phyloP scores from a whole-genome alignment of 1,140 invertebrate genomes.

The Chlorops oryzae region DNA sequence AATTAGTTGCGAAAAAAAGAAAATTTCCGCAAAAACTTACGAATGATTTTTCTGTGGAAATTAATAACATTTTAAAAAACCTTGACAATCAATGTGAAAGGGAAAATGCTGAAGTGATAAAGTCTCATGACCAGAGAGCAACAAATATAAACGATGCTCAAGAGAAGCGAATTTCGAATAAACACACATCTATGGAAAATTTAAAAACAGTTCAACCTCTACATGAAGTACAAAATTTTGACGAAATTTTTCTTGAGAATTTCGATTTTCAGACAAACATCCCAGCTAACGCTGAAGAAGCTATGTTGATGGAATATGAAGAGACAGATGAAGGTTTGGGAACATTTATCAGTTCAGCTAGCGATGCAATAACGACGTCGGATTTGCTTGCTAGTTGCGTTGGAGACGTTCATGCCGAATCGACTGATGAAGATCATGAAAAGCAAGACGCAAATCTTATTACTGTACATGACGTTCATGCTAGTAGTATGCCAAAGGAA shows the following conservation, averaged over 20 bases:
- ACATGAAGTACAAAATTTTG: background rate
- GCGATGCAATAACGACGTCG: no score
- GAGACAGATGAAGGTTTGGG: no score
- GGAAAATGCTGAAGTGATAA: constrained; percentile 38
- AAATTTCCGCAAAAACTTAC: constrained; percentile 6
- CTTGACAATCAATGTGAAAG: constrained; percentile 24
- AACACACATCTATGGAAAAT: background rate
- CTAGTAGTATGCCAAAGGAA: background rate
- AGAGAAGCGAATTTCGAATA: background rate
- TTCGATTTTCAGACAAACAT: background rate
- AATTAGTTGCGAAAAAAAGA: constrained; percentile 20
- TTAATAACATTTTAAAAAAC: background rate
- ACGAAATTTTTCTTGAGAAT: background rate
- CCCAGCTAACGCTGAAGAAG: background rate
- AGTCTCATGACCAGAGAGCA: background rate
- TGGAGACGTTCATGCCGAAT: background rate
- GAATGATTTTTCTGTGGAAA: background rate
- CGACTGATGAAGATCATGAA: background rate
- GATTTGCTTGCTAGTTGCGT: background rate
- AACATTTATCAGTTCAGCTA: no score
- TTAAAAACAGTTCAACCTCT: background rate
- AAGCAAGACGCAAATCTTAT: background rate
- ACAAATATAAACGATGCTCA: background rate
- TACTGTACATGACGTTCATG: background rate
- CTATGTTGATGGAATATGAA: background rate